Base-by-base conservation (phyloP, 2,888 invertebrate species). In the Hipparchia semele region DNA sequence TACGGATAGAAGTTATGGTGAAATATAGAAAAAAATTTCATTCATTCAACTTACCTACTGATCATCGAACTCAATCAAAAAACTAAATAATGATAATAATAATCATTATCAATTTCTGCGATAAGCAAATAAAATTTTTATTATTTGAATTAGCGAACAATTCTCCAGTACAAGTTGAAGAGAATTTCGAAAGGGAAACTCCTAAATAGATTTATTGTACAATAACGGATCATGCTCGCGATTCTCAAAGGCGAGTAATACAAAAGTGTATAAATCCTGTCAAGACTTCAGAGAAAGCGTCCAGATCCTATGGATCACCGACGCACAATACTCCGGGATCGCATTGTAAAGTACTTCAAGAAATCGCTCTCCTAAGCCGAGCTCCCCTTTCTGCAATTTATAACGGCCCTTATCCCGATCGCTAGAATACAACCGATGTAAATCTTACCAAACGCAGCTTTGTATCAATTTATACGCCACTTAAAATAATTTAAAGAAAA, bases 351-450 rank as follows among this genome's bases (percentile, higher is more conserved):
- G 87, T 85, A 86, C 89, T 91, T 90, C 88, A 85, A 87, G 89
- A 90, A 90, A 91, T 87, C 91, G 90, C 83, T 89, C 87, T 88
- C 87, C 87, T 89, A 89, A 90, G 88, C 87, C 82, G 80, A 83
- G 82, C 85, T 87, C 85, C 87, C 86, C 89, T 90, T 91, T 90
- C 90, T 90, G 88, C 90, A 87, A 91, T 91, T 90, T 91, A 89
- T 90, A 89, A 88, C 88, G 84, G 84, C 84, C 87, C 87, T 87
- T 88, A 87, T 87, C 86, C 86, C 86, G 88, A 90, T 89, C 87
- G 87, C 87, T 87, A 87, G 88, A 88, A 90, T 73, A 75, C 75
- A 78, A 75, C 73, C 75, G 70, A 77, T 74, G 74, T 77, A 74
- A 77, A 76, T 77, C 74, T 75, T 73, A 70, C 65, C 65, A 62